Base-by-base conservation (phyloP, 1,140 invertebrate species). In the Zophobas morio region DNA sequence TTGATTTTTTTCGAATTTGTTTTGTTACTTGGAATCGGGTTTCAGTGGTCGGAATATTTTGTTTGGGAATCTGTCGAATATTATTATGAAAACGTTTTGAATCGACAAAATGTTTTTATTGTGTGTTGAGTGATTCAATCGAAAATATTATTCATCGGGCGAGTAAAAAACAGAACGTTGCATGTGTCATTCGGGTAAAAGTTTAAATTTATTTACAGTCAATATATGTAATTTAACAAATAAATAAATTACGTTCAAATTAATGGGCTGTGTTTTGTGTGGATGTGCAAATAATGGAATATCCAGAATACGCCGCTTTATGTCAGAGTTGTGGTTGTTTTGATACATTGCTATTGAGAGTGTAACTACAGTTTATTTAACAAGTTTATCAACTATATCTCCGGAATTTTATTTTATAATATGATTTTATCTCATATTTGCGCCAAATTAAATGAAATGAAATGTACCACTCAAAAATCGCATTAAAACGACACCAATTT, bases 291-390 rank as follows among this genome's bases (percentile, higher is more conserved):
- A 66, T 66, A 66, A 66, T 66, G 60, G 39, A 66, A 66, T 66
- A 66, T 66, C 37, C 60, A 66, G 60, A 46, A 42, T 66, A 42
- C 60, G 60, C 20, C 20, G 39, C 20, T 66, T 42, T 39, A 40
- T 36, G 60, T 66, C 60, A 66, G 39, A 46, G 39, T 33, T 66
- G 60, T 66, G 60, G 60, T 66, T 66, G 39, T 66, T 66, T 66
- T 66, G 60, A 66, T 66, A 66, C 60, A 66, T 66, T 66, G 60
- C 60, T 39, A 66, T 66, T 66, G 40, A 66, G 60, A 66, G 60
- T 66, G 39, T 66, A 66, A 66, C 60, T 66, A 42, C 60, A 66
- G 60, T 66, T 66, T 66, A 66, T 66, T 46, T 66, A 66, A 66
- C 60, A 66, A 66, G 37, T 66, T 66, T 66, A 66, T 66, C 40